These are phyloP conservation scores for Tenualosa thibaudeaui DNA, from an alignment of 2,797 vertebrate species.

Conservation along the genomic window DNA sequence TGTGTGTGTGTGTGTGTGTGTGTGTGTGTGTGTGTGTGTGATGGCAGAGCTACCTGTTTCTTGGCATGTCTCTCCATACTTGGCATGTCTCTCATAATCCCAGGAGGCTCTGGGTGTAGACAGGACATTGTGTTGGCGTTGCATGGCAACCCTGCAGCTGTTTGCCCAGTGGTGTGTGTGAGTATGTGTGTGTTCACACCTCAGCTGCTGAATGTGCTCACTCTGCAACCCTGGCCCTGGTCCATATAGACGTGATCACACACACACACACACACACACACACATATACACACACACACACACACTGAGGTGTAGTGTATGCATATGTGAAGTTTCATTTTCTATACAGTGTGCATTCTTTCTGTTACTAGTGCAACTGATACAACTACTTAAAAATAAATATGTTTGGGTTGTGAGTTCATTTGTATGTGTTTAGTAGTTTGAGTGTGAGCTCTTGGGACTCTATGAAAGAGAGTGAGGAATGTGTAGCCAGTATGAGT, in stretches of 20 bases:
- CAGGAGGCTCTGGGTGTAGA: slow-evolving; percentile 29
- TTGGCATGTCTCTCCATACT: slow-evolving; percentile 36
- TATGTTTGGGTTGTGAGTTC: neutral
- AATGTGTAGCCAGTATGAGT: slow-evolving; percentile 43
- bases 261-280: slow-evolving; percentile 9
- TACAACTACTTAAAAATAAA: neutral
- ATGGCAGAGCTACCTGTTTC: slow-evolving; percentile 35
- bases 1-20: slow-evolving; percentile 20
- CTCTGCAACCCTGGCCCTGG: slow-evolving; percentile 17
- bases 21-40: slow-evolving; percentile 21
- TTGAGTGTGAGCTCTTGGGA: neutral
- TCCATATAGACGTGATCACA: neutral
- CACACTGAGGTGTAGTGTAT: neutral
- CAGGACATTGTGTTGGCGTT: slow-evolving; percentile 45
- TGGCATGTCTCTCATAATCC: slow-evolving; percentile 11
- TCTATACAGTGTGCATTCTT: too few species aligned
- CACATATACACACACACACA: neutral
- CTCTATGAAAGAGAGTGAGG: slow-evolving; percentile 40
- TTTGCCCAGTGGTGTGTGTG: slow-evolving; percentile 41
- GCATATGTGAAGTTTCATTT: too few species aligned
- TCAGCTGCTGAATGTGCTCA: slow-evolving; percentile 48
- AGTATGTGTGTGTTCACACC: slow-evolving; percentile 41
- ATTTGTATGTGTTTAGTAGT: neutral
- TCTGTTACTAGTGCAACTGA: neutral
- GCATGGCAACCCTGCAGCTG: slow-evolving; percentile 39